These are phyloP conservation scores for Ictidomys tridecemlineatus DNA, from an alignment of 2,113 vertebrate genomes.

Conservation along the genomic window DNA sequence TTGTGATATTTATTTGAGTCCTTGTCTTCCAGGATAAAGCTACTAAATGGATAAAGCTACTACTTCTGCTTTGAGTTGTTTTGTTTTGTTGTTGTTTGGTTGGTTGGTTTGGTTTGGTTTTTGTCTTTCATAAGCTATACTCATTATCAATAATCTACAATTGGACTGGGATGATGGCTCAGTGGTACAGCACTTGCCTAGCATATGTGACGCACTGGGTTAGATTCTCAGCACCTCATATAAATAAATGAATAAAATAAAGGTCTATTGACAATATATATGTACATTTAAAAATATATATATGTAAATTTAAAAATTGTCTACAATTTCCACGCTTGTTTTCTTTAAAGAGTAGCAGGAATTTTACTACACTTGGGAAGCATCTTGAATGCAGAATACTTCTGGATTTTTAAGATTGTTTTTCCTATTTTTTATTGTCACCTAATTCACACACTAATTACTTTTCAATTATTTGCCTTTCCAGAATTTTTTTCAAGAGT, in stretches of 20 bases:
- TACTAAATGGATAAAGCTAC: background rate
- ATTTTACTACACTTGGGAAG: background rate
- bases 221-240: no score
- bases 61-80: background rate
- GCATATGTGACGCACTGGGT: no score
- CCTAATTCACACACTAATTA: background rate
- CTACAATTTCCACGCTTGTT: background rate
- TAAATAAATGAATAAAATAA: no score
- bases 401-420: slow-evolving; percentile 48
- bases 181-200: no score
- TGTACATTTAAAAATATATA: no score
- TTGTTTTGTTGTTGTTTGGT: background rate
- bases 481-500: slow-evolving; percentile 13
- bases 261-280: no score
- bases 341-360: slow-evolving; percentile 7
- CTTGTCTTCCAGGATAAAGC: background rate
- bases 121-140: slow-evolving; percentile 16
- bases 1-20: background rate
- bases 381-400: background rate
- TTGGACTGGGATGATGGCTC: background rate
- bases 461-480: slow-evolving; percentile 9
- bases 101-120: background rate
- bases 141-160: background rate
- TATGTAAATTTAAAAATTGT: no score
- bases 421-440: background rate